Evolutionary conservation across 2,888 invertebrate genomes (phyloP).

Genomic region (Sussaba pulchella): DNA sequence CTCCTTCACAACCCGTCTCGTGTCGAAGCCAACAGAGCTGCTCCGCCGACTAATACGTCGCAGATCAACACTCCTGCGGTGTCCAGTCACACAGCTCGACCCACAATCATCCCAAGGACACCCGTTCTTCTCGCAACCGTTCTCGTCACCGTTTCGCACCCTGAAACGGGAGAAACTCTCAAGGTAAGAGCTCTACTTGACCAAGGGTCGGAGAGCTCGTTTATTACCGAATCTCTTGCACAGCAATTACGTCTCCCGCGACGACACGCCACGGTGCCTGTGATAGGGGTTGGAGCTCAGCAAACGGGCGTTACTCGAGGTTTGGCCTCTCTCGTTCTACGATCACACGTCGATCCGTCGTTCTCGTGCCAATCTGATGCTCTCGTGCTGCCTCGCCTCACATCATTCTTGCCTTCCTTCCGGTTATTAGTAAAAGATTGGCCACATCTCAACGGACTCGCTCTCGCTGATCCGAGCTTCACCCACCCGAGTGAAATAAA

Average conservation of each 20-base stretch:
- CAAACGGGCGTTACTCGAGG: constrained; percentile 14
- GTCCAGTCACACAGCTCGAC: constrained; percentile 8
- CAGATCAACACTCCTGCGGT: too few relatives aligned
- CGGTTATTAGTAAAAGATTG: constrained; percentile 14
- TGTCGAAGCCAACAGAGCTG: too few relatives aligned
- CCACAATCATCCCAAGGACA: constrained; percentile 14
- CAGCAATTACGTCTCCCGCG: constrained; percentile 14
- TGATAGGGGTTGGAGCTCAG: constrained; percentile 17
- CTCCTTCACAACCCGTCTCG: constrained; percentile 8
- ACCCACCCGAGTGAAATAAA: constrained; percentile 26
- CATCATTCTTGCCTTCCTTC: constrained; percentile 24
- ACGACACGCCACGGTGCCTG: constrained; percentile 14
- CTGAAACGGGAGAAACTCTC: constrained; percentile 14
- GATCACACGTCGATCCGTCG: constrained; percentile 18
- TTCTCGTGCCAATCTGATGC: constrained; percentile 26
- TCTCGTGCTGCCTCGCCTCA: constrained; percentile 14
- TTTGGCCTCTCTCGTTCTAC: constrained; percentile 2
- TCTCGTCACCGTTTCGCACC: constrained; percentile 8
- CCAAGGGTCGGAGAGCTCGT: too few relatives aligned
- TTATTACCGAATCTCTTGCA: constrained; percentile 37
- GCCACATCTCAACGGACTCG: constrained; percentile 39
- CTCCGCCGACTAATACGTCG: too few relatives aligned
- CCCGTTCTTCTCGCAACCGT: constrained; percentile 27
- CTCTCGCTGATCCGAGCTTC: constrained; percentile 39
- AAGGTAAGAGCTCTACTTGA: constrained; percentile 34